phyloP scores from a whole-genome alignment of 2,888 invertebrate genomes.

The Archips xylosteana region DNA sequence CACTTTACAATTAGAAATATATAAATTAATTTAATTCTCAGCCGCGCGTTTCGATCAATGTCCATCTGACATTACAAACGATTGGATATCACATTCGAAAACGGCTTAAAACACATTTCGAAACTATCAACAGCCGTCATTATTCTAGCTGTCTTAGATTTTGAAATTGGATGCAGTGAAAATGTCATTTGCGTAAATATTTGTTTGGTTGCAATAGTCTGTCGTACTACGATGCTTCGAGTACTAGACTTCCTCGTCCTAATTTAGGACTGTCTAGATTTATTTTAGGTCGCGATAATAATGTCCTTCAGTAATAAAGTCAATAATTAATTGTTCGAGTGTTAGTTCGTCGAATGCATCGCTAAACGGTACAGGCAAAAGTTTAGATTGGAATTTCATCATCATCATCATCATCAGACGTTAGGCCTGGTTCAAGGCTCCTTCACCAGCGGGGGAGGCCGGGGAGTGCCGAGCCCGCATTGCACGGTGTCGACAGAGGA shows the following conservation, averaged over 20 bases:
- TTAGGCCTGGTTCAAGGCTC: too few relatives aligned
- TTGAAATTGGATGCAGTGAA: background rate
- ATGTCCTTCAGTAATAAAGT: background rate
- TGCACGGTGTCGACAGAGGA: too few relatives aligned
- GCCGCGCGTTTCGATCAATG: conserved; percentile 35
- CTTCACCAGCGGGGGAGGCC: too few relatives aligned
- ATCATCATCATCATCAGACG: too few relatives aligned
- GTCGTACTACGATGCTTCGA: conserved; percentile 14
- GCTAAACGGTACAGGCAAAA: too few relatives aligned
- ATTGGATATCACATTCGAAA: background rate
- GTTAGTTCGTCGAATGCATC: background rate
- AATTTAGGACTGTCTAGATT: conserved; percentile 17
- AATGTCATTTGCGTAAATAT: background rate
- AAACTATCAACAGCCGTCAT: background rate
- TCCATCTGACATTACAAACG: conserved; percentile 31
- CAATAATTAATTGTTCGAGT: background rate
- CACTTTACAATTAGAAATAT: conserved; percentile 14
- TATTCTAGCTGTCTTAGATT: background rate
- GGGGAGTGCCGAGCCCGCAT: too few relatives aligned
- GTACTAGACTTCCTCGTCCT: conserved; percentile 31
- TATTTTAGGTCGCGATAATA: conserved; percentile 16
- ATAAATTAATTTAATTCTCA: conserved; percentile 26
- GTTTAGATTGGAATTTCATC: too few relatives aligned
- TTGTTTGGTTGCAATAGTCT: conserved; percentile 11
- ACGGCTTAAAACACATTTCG: background rate